A percentile compares a stretch with the other conserved stretches of the same genome.
Conservation (phyloP, 1,140 invertebrate species). For the Meteorus sp. region DNA sequence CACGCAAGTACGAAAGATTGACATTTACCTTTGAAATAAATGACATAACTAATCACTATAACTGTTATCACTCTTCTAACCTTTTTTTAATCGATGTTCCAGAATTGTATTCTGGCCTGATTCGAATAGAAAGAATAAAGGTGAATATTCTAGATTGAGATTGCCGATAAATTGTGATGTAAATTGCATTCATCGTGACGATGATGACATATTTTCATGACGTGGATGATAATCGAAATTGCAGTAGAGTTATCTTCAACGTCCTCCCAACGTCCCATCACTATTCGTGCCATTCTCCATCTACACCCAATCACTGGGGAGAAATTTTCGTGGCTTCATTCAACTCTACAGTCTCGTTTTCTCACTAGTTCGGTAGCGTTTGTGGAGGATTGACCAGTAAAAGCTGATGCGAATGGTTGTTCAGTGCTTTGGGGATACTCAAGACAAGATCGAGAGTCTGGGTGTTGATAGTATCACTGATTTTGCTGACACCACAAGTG, state of each 20-base stretch:
- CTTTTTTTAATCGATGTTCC: too few relatives aligned
- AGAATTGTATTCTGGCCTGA: too few relatives aligned
- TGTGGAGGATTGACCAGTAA: slow-evolving; percentile 8
- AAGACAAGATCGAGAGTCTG: slow-evolving; percentile 16
- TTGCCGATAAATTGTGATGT: slow-evolving; percentile 42
- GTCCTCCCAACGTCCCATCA: neutral
- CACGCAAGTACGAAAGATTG: too few relatives aligned
- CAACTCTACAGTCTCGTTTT: neutral
- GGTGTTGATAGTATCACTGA: slow-evolving; percentile 20
- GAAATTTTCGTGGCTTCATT: slow-evolving; percentile 18
- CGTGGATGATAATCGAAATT: slow-evolving; percentile 19
- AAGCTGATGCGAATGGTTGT: slow-evolving; percentile 7
- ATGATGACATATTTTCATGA: slow-evolving; percentile 12
- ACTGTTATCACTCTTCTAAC: slow-evolving; percentile 1
- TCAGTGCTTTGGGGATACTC: slow-evolving; percentile 14
- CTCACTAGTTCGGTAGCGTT: too few relatives aligned
- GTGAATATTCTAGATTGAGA: slow-evolving; percentile 42
- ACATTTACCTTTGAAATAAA: too few relatives aligned
- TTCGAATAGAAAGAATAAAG: slow-evolving; percentile 37
- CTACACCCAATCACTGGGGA: neutral
- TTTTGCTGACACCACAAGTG: slow-evolving; percentile 29
- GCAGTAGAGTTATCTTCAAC: slow-evolving; percentile 14
- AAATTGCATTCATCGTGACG: slow-evolving; percentile 42
- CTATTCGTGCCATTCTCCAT: neutral
- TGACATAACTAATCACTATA: too few relatives aligned